These are phyloP conservation scores for Eumerus sabulonum DNA, from an alignment of 2,888 invertebrate species.

Conservation along the genomic window DNA sequence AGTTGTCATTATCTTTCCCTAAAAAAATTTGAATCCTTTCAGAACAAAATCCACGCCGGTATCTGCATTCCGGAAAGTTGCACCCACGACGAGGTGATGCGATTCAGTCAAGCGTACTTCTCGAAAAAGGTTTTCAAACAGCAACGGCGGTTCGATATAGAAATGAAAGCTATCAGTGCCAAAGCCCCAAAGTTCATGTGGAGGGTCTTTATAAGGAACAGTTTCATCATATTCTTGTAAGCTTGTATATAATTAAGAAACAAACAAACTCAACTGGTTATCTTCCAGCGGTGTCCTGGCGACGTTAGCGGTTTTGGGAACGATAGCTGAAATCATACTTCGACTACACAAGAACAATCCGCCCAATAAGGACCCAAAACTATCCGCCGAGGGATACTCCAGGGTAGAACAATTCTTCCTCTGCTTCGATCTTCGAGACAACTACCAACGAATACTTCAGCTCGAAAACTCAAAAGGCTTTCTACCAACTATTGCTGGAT, in stretches of 20 bases:
- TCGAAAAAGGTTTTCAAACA: constrained; percentile 71
- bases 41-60: constrained; percentile 77
- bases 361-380: constrained; percentile 40
- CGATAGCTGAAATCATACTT: constrained; percentile 70
- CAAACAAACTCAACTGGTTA: background rate
- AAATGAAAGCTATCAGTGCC: constrained; percentile 71
- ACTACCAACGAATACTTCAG: constrained; percentile 68
- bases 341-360: constrained; percentile 50
- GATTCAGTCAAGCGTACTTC: constrained; percentile 74
- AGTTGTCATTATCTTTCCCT: too few relatives aligned
- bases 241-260: constrained; percentile 32
- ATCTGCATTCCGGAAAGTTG: constrained; percentile 79
- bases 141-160: constrained; percentile 74
- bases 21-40: background rate
- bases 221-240: constrained; percentile 72
- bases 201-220: constrained; percentile 71
- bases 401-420: constrained; percentile 70
- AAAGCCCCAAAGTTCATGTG: constrained; percentile 73
- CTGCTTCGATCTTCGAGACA: constrained; percentile 72
- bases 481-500: constrained; percentile 72
- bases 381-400: constrained; percentile 46
- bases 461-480: constrained; percentile 70
- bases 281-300: constrained; percentile 59
- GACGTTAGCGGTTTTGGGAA: constrained; percentile 58
- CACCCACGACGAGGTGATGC: constrained; percentile 72